Base-by-base conservation (phyloP, 2,797 vertebrate genomes). In the Peromyscus eremicus region DNA sequence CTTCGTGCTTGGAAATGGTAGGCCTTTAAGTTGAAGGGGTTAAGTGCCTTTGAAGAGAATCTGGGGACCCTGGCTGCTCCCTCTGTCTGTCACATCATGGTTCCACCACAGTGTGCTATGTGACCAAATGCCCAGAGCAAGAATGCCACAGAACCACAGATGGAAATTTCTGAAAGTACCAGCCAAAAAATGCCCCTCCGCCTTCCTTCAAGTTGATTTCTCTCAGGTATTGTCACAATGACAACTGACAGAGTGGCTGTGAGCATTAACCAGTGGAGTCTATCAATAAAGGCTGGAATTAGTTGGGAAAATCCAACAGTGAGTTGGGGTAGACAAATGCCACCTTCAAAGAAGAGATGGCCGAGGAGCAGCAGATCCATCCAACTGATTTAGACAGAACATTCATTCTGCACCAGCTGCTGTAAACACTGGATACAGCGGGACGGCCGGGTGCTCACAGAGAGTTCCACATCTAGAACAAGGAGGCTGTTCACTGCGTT, bases 81-180 rank as follows among this genome's bases (percentile, higher is more conserved):
- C 37, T 43, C 25, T 43, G 55, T 46, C 32, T 75, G 17, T n/a
- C 34, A 40, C 0, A 2, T 25, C 0, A 2, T 9, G 6, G 40
- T 62, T n/a, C 7, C 29, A 70, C 71, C 32, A 5, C 16, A 34
- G 21, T 60, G 37, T 32, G 7, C 11, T 12, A 7, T 46, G 46
- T 34, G n/a, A n/a, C 32, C 70, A 57, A 3, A 60, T 34, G 60
- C 32, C 43, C 88, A 29, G 55, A 60, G 29, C 49, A 91, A 60
- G 19, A 46, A 29, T 3, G 40, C 23, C 25, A 17, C 27, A 25
- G 27, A 55, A 71, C 13, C 13, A 6, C 49, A 6, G 14, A 40
- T 49, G 83, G 12, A 84, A 37, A 34, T 40, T 19, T 52, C 86
- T 34, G 34, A 60, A 85, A 62, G 5, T 1, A 13, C 75, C 40